Evolutionary conservation across 2,113 vertebrate genomes (phyloP).

Genomic region (Phalacrocorax brasilianus): DNA sequence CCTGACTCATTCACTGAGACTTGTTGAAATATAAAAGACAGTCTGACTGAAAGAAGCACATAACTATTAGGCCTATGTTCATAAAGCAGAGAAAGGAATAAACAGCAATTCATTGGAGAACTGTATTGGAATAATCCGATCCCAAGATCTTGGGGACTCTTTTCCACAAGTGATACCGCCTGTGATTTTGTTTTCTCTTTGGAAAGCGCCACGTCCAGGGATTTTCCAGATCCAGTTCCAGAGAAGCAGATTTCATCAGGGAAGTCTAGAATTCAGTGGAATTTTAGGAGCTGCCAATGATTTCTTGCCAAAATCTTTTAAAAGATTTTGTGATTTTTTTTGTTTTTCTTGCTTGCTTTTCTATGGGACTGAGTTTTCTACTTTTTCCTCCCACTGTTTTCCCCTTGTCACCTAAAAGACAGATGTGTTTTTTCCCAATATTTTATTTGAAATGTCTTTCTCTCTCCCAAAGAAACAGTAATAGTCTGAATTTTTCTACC

Average conservation of each 20-base stretch:
- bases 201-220: neutral
- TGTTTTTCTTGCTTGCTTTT: neutral
- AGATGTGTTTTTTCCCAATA: neutral
- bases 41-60: neutral
- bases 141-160: neutral
- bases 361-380: neutral
- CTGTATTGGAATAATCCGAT: neutral
- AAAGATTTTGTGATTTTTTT: neutral
- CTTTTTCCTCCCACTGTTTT: neutral
- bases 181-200: neutral
- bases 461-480: neutral
- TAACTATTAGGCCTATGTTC: neutral
- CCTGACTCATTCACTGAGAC: neutral
- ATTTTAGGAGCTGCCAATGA: constrained; percentile 13
- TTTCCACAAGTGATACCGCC: neutral
- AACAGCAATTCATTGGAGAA: neutral
- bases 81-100: neutral
- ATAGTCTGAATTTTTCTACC: neutral
- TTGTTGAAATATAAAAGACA: neutral
- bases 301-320: constrained; percentile 8
- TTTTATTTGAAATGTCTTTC: neutral
- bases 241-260: neutral
- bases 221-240: constrained; percentile 30
- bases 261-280: constrained; percentile 11
- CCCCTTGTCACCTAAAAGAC: neutral